Base-by-base conservation (phyloP, 2,888 invertebrate species). In the Xylota segnis region DNA sequence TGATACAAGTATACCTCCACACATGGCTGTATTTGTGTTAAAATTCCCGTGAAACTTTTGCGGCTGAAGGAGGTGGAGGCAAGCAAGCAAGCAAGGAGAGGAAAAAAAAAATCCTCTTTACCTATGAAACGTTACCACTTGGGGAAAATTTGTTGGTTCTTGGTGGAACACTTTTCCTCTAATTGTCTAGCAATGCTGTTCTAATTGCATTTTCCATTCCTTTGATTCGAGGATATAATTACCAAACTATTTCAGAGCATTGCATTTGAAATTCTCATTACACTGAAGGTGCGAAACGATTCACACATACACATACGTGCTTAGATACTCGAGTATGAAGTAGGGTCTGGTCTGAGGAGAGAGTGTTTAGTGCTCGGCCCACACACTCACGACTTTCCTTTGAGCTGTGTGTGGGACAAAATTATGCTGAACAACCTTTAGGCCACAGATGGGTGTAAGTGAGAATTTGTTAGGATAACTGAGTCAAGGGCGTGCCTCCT, bases 221-320 rank as follows among this genome's bases (percentile, higher is more conserved):
- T 52, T 52, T 66, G 66, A 40, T 10, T 23, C 37, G 2, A 37
- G 37, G 52, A 40, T 52, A 52, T 52, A 66, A 66, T 66, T 66
- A 10, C 5, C 37, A 66, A 52, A 52, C 66, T 40, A 66, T 50
- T 50, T 50, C 4, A 16, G 27, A 56, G 14, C 5, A 14, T 18
- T 7, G 10, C 5, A 9, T 40, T 40, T 37, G 37, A 14, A 14
- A 14, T 43, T 4, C 4, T 40, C n/a, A 40, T 40, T 40, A 40
- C 40, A 10, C 14, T 43, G 14, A 14, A 14, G 43, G 43, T 5
- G 43, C 1, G 43, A 43, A 5, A 14, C 43, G 14, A 4, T 40
- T 1, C 2, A 14, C n/a, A 43, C 43, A 37, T 37, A 6, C 32
- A 32, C 23, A 23, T 23, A 23, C 3, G 23, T 23, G 3, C 3